Base-by-base conservation (phyloP, 2,797 vertebrate species). In the Gymnoscopelus microlampas region DNA sequence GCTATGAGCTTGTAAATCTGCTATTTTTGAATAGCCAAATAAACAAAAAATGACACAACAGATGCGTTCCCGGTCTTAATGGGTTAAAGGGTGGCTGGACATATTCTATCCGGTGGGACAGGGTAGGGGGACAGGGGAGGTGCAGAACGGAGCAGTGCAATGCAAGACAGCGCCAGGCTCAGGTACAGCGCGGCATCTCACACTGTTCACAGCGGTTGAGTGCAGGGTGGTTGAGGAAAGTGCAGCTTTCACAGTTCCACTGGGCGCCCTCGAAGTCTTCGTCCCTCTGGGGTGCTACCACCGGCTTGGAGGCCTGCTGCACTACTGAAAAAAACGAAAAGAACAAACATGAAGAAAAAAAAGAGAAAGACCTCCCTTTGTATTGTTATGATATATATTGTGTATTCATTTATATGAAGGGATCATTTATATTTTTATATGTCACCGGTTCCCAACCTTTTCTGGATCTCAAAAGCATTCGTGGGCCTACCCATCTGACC, bases 131-230 rank as follows among this genome's bases (percentile, higher is more conserved):
- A 14, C 48, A 56, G 9, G 13, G 64, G 55, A 6, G 11, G 49
- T 51, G 63, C 19, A 3, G 51, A 14, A 3, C 9, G 70, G 79
- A 26, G 35, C 48, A 9, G 66, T 70, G 76, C 66, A 50, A 32
- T 32, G 67, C 78, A 80, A 74, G 58, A 77, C 80, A 71, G 76
- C 74, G 77, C 73, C 57, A 50, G 80, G 88, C 90, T 99, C 96
- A 99, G 90, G 96, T 97, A 93, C 96, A 97, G 90, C 97, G 95
- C 0, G 98, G 98, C 97, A 99, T 99, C 91, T 99, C 98, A 70
- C 98, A 99, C 87, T 98, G 96, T 92, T 99, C 98, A 88, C 98
- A 99, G 90, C 98, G 98, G 90, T 99, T 98, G 74, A 99, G 95
- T 70, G 98, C 98, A 50, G 98, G 98, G 80, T 99, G 98, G 92